Evolutionary conservation across 2,797 vertebrate genomes (phyloP).

Genomic region (Takifugu rubripes): DNA sequence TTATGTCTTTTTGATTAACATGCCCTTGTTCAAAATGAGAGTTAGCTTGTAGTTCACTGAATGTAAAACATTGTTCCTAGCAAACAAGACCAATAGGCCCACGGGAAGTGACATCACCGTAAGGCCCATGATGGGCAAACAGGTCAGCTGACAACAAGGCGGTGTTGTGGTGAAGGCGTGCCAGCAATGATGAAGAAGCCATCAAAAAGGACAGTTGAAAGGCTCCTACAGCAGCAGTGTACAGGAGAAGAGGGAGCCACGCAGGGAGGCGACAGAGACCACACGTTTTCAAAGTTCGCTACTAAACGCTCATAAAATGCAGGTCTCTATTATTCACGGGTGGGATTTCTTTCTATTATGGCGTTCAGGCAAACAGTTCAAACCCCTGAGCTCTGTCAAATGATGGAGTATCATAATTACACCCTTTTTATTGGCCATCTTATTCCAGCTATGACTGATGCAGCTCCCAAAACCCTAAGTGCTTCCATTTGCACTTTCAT

Average conservation of each 20-base stretch:
- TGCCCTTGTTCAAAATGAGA: slow-evolving; percentile 29
- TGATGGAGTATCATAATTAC: slow-evolving; percentile 81
- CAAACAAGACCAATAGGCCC: slow-evolving; percentile 42
- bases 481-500: slow-evolving; percentile 82
- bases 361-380: slow-evolving; percentile 63
- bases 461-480: slow-evolving; percentile 73
- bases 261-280: slow-evolving; percentile 64
- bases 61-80: slow-evolving; percentile 53
- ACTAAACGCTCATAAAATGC: slow-evolving; percentile 72
- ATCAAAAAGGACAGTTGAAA: slow-evolving; percentile 42
- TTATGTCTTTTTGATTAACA: slow-evolving; percentile 33
- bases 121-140: slow-evolving; percentile 23
- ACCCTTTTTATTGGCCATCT: slow-evolving; percentile 80
- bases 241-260: slow-evolving; percentile 43
- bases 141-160: slow-evolving; percentile 40
- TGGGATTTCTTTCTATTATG: slow-evolving; percentile 64
- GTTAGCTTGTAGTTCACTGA: slow-evolving; percentile 37
- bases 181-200: slow-evolving; percentile 34
- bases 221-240: slow-evolving; percentile 58
- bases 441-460: slow-evolving; percentile 80
- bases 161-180: slow-evolving; percentile 41
- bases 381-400: slow-evolving; percentile 75
- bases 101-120: slow-evolving; percentile 36
- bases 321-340: slow-evolving; percentile 75
- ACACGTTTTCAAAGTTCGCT: slow-evolving; percentile 77